Percentiles rank a stretch among this genome's conserved stretches.
Evolutionary conservation across 2,113 vertebrate species (phyloP).

Genomic region (Atractosteus spatula): DNA sequence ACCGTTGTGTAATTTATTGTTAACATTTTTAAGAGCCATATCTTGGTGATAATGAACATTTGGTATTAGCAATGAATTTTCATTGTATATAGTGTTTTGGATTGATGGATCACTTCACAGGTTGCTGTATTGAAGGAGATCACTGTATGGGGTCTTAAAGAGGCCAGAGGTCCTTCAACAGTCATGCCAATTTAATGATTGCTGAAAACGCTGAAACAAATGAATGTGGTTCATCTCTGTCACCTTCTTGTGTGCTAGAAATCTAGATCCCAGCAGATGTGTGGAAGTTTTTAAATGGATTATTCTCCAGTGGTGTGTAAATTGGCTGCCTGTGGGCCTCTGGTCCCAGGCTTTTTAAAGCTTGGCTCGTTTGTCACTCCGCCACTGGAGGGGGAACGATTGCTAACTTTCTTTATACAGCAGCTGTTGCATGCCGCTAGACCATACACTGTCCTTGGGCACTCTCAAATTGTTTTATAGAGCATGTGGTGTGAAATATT

Average conservation of each 20-base stretch:
- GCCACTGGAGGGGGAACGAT: neutral
- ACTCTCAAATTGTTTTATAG: neutral
- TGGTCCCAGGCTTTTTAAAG: neutral
- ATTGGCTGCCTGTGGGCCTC: neutral
- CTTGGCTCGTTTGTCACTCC: conserved; percentile 1
- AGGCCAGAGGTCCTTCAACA: neutral
- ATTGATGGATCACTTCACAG: too few species aligned
- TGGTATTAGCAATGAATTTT: too few species aligned
- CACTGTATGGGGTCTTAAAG: too few species aligned
- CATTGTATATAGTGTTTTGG: too few species aligned
- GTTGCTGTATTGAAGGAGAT: too few species aligned
- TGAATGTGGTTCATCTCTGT: neutral
- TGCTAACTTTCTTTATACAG: neutral
- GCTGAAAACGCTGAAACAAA: neutral
- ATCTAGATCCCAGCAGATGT: neutral
- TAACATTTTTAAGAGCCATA: too few species aligned
- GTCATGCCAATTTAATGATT: neutral
- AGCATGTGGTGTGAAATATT: conserved; percentile 1
- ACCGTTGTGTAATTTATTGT: too few species aligned
- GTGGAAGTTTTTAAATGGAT: neutral
- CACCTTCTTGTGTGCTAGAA: neutral
- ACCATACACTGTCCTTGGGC: neutral
- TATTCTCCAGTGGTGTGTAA: neutral
- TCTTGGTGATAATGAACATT: too few species aligned
- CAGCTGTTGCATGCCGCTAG: neutral